phyloP scores from a whole-genome alignment of 2,797 vertebrate genomes.

The Sparidentex hasta region DNA sequence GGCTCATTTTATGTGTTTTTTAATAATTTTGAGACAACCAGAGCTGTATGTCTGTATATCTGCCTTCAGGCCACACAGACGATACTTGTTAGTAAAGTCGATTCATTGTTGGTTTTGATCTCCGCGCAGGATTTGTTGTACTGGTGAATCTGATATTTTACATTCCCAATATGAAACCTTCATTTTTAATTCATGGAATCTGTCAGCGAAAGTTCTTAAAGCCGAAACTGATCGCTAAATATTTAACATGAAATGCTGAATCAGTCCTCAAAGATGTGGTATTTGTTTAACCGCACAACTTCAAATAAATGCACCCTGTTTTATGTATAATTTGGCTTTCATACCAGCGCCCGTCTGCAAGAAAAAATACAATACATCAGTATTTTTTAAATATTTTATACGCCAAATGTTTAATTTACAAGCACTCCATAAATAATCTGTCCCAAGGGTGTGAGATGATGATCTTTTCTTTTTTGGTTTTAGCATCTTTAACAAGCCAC shows the following conservation, averaged over 20 bases:
- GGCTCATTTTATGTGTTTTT: conserved; percentile 19
- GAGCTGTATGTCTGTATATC: background rate
- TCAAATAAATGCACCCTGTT: conserved; percentile 4
- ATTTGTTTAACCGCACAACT: background rate
- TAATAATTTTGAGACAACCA: conserved; percentile 4
- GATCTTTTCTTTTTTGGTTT: conserved; percentile 31
- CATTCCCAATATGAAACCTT: background rate
- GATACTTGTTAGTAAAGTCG: background rate
- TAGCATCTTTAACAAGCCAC: conserved; percentile 11
- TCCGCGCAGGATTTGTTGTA: background rate
- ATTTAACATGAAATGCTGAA: conserved; percentile 11
- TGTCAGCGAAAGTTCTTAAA: background rate
- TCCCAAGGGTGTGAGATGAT: conserved; percentile 19
- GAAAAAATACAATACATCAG: conserved; percentile 22
- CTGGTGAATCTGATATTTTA: background rate
- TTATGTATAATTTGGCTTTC: conserved; percentile 18
- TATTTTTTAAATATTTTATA: conserved; percentile 29
- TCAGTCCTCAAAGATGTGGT: background rate
- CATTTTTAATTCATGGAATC: background rate
- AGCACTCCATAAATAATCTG: conserved; percentile 33
- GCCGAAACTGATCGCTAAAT: conserved; percentile 6
- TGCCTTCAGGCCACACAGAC: background rate
- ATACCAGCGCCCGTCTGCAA: conserved; percentile 12
- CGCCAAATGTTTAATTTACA: conserved; percentile 43
- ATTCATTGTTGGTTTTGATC: background rate